These are phyloP conservation scores for Danionella cerebrum DNA, from an alignment of 2,113 vertebrate species.

Conservation along the genomic window DNA sequence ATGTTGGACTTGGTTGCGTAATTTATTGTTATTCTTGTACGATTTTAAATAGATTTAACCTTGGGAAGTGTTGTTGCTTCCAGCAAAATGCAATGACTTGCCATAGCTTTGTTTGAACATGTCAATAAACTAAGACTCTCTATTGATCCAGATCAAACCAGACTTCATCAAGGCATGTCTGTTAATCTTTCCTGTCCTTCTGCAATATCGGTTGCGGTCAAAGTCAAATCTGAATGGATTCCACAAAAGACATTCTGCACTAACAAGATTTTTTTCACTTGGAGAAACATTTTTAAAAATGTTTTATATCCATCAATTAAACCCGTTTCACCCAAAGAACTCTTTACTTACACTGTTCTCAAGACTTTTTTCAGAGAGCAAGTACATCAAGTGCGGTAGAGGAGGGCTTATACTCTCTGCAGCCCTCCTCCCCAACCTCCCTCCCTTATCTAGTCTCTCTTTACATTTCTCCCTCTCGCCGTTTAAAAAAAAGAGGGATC, in stretches of 20 bases:
- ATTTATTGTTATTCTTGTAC: too few relatives aligned
- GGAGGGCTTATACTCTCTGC: neutral
- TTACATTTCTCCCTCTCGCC: neutral
- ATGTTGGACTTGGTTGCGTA: too few relatives aligned
- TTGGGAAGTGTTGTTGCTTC: too few relatives aligned
- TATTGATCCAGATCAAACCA: conserved; percentile 51
- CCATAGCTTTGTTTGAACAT: neutral
- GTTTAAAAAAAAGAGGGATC: neutral
- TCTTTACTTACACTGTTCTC: conserved; percentile 47
- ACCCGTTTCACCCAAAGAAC: neutral
- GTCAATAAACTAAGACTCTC: conserved; percentile 23
- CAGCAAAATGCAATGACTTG: neutral
- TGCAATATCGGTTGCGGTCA: conserved; percentile 40
- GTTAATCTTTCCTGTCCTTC: conserved; percentile 60
- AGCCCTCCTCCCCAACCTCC: neutral
- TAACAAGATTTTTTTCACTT: too few relatives aligned
- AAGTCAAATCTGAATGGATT: conserved; percentile 40
- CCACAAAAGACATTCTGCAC: neutral
- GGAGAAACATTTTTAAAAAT: neutral
- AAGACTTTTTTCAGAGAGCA: neutral
- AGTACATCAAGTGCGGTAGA: too few relatives aligned
- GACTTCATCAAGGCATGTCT: conserved; percentile 54
- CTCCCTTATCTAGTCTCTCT: neutral
- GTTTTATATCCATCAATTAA: neutral
- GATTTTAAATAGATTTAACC: too few relatives aligned